A percentile compares a stretch with the other conserved stretches of the same genome.
Evolutionary conservation across 2,888 invertebrate genomes (phyloP).

Genomic region (Drosophila neutralis): DNA sequence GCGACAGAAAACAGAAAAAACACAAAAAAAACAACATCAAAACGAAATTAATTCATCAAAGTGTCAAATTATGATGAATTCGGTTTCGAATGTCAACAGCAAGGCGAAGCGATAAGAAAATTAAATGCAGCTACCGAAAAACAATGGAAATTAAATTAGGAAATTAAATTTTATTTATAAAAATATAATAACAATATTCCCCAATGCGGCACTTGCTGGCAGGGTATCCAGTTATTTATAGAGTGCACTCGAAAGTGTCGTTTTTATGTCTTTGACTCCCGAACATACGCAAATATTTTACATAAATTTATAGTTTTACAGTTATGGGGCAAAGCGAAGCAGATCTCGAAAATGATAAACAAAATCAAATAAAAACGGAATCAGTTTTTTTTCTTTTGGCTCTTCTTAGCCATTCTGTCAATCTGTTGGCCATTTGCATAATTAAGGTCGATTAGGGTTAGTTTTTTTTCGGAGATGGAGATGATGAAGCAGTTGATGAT

Average conservation of each 20-base stretch:
- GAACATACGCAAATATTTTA: constrained; percentile 38
- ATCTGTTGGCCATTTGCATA: constrained; percentile 64
- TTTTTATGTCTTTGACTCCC: constrained; percentile 26
- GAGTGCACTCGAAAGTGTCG: constrained; percentile 37
- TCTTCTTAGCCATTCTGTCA: constrained; percentile 56
- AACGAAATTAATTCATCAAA: constrained; percentile 58
- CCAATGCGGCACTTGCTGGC: too few relatives aligned
- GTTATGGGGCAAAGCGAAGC: constrained; percentile 53
- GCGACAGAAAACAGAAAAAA: neutral
- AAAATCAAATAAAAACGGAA: constrained; percentile 30
- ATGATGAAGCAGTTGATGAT: constrained; percentile 31
- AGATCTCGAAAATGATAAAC: constrained; percentile 25
- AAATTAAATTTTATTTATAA: neutral
- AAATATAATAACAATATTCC: neutral
- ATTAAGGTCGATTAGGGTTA: constrained; percentile 78
- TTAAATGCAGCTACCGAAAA: constrained; percentile 24
- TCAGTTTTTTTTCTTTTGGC: constrained; percentile 5
- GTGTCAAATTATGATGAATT: constrained; percentile 63
- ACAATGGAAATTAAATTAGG: constrained; percentile 12
- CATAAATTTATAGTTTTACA: constrained; percentile 53
- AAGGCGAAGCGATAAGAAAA: constrained; percentile 15
- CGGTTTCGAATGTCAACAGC: constrained; percentile 33
- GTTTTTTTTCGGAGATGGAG: constrained; percentile 16
- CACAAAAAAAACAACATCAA: constrained; percentile 41
- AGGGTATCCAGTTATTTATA: constrained; percentile 15